Evolutionary conservation across 1,140 invertebrate genomes (phyloP).

Genomic region (Drosophila micromelanica): DNA sequence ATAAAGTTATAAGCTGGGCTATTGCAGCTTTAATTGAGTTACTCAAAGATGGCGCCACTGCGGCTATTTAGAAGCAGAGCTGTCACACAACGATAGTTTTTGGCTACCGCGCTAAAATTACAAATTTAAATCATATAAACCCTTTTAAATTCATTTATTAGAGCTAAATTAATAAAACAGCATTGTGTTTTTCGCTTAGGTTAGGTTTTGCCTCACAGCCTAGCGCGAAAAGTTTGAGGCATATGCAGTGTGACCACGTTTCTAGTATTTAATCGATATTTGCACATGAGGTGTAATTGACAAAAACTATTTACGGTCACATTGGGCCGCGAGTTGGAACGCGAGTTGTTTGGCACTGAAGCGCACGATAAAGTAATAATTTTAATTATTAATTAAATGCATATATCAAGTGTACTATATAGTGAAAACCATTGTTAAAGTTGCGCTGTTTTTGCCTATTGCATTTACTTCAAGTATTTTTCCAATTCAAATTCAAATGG

Average conservation of each 20-base stretch:
- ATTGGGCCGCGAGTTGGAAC: slow-evolving; percentile 44
- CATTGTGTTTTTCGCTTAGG: no score
- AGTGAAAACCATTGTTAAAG: not conserved
- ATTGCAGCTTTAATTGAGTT: not conserved
- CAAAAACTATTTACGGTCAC: slow-evolving; percentile 24
- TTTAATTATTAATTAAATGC: not conserved
- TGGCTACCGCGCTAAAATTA: no score
- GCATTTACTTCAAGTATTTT: not conserved
- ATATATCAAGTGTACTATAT: slow-evolving; percentile 2
- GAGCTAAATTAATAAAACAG: no score
- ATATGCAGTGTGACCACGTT: not conserved
- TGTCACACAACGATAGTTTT: not conserved
- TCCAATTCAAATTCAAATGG: slow-evolving; percentile 3
- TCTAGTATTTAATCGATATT: slow-evolving; percentile 23
- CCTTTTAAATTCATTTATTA: no score
- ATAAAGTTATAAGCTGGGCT: not conserved
- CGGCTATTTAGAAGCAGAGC: not conserved
- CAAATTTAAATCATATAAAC: no score
- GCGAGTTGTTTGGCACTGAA: slow-evolving; percentile 42
- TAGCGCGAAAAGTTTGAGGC: not conserved
- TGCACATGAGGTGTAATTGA: not conserved
- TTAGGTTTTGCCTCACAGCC: not conserved
- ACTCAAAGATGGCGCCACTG: slow-evolving; percentile 24
- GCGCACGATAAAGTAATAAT: slow-evolving; percentile 37
- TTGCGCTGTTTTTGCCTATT: not conserved